These are phyloP conservation scores for Dolichoris vasculosae DNA, from an alignment of 1,140 invertebrate genomes.

Conservation along the genomic window DNA sequence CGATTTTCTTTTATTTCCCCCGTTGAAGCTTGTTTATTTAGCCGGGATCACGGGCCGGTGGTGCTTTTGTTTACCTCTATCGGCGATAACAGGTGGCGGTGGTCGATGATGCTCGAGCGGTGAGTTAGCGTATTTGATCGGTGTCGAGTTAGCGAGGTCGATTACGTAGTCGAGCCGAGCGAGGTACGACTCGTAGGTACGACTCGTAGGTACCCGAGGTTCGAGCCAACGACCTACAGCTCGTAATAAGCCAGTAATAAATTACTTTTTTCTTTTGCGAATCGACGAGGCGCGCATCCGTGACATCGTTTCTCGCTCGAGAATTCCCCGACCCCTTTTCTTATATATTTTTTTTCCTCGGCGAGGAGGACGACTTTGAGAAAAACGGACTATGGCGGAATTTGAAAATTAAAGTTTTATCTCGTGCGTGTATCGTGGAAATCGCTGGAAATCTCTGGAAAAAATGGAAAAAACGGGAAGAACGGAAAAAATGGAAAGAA, in stretches of 20 bases:
- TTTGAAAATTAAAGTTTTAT: too few species aligned
- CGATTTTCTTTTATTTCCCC: too few species aligned
- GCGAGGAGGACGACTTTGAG: too few species aligned
- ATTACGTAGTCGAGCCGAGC: conserved; percentile 59
- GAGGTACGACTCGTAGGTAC: too few species aligned
- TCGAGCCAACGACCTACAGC: conserved; percentile 51
- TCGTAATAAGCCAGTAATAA: conserved; percentile 42
- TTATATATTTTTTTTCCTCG: not conserved
- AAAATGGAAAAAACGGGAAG: too few species aligned
- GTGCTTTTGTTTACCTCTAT: not conserved
- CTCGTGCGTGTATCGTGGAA: too few species aligned
- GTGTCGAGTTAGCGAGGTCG: conserved; percentile 63
- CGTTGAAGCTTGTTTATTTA: not conserved
- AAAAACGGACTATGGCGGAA: too few species aligned
- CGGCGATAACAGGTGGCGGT: conserved; percentile 12
- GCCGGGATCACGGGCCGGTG: too few species aligned
- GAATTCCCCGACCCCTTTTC: not conserved
- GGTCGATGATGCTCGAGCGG: not conserved
- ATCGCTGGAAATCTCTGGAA: too few species aligned
- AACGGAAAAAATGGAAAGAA: too few species aligned
- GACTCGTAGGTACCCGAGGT: too few species aligned
- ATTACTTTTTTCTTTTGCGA: conserved; percentile 22
- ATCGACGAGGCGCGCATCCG: conserved; percentile 17
- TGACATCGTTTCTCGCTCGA: conserved; percentile 13
- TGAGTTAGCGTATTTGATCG: conserved; percentile 57